phyloP scores from a whole-genome alignment of 2,888 invertebrate species.

The Acleris laterana region DNA sequence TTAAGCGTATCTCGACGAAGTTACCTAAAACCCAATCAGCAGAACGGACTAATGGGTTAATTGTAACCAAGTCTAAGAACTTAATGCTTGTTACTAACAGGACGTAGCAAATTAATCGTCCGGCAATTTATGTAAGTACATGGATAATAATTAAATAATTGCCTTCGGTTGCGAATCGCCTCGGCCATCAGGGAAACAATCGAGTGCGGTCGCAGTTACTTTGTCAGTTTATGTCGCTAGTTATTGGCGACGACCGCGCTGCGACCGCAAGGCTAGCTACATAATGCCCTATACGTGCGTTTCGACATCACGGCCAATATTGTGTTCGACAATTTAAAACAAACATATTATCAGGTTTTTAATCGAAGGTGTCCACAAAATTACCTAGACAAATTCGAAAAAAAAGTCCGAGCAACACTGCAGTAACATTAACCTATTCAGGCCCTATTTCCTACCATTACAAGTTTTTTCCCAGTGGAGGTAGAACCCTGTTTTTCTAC shows the following conservation, averaged over 20 bases:
- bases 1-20: not conserved
- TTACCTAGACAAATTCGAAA: not conserved
- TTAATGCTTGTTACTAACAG: constrained; percentile 1
- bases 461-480: too few species aligned
- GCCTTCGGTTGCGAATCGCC: not conserved
- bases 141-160: not conserved
- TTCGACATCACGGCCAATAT: constrained; percentile 2
- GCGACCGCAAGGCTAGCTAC: constrained; percentile 18
- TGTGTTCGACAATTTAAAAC: constrained; percentile 6
- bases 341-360: not conserved
- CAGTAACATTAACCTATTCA: too few species aligned
- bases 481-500: too few species aligned
- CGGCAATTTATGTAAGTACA: constrained; percentile 8
- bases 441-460: too few species aligned
- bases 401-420: too few species aligned
- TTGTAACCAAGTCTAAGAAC: constrained; percentile 19
- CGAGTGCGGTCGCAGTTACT: constrained; percentile 25
- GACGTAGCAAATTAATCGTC: constrained; percentile 9
- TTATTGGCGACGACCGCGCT: constrained; percentile 27
- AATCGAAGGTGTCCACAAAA: not conserved
- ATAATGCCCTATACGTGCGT: constrained; percentile 11
- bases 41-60: constrained; percentile 22
- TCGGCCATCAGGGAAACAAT: constrained; percentile 20
- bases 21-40: constrained; percentile 21
- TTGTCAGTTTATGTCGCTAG: constrained; percentile 29